Evolutionary conservation across 2,888 invertebrate species (phyloP), one percentile per base, ranked within the genome.

Genomic region (Teinopalpus imperialis): DNA sequence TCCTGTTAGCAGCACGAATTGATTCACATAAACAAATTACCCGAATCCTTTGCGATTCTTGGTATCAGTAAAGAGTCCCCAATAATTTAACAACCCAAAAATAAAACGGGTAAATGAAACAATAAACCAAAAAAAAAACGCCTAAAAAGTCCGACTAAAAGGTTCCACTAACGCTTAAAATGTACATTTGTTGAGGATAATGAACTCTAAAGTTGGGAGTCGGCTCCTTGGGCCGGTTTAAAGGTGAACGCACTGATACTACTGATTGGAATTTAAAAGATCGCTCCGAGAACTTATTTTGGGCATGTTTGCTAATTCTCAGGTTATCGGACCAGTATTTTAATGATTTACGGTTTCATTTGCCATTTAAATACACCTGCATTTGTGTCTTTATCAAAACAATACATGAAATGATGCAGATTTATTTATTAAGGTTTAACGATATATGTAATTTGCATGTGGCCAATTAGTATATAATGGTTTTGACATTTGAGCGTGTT

Each of bases 211-310:
- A 65, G 58, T 74, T 74, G 55, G 68, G 61, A 64, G 69, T 67
- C 65, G 60, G 74, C 66, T 68, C 61, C 63, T 68, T 41, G 67
- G 77, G 72, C 86, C 86, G 85, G 87, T 88, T 85, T 76, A 63
- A 74, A 81, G 88, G 83, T 87, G 74, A 87, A 85, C 66, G 85
- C 61, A 79, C 86, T 70, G 71, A 71, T 68, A 59, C 61, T 48
- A 51, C 49, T 56, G 63, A 81, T 75, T 73, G 76, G 77, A 74
- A 85, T 86, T 77, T 76, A 72, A 71, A 69, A 76, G 78, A 74
- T 78, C 63, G 63, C 63, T 65, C 59, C 57, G 54, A 58, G 63
- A 66, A 72, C 69, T 74, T 71, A 74, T 80, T 81, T 79, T 68
- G 69, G 70, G 72, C 72, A 68, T 73, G 76, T 82, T 79, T 78